A percentile compares a stretch with the other conserved stretches of the same genome.
These are phyloP conservation scores for Prunella himalayana DNA, from an alignment of 2,113 vertebrate genomes.

Conservation along the genomic window DNA sequence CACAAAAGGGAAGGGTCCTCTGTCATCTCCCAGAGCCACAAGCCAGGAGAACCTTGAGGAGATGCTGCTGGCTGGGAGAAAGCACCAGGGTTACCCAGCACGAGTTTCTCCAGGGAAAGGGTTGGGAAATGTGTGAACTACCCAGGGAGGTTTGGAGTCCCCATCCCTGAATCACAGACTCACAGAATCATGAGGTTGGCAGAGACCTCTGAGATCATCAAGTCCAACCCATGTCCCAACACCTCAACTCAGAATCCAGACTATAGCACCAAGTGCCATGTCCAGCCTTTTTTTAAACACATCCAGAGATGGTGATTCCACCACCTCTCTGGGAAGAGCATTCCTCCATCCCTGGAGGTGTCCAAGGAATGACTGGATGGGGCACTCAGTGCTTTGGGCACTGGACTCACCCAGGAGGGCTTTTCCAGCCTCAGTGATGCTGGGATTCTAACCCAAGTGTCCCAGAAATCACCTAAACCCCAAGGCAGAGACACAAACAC, in stretches of 20 bases:
- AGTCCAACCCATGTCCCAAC: too few species aligned
- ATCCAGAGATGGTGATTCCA: too few species aligned
- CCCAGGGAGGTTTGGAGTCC: neutral
- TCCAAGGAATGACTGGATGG: accelerated
- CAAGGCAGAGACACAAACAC: neutral
- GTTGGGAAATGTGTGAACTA: accelerated
- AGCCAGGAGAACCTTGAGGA: neutral
- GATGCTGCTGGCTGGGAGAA: neutral
- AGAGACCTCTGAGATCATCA: too few species aligned
- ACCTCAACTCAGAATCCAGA: too few species aligned
- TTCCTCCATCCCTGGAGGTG: neutral
- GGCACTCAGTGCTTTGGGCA: neutral
- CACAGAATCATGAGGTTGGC: too few species aligned
- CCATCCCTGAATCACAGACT: neutral
- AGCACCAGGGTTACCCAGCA: neutral
- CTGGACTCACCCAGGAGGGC: accelerated
- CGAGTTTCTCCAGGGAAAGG: neutral
- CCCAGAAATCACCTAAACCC: neutral
- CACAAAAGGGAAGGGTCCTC: neutral
- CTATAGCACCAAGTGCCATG: too few species aligned
- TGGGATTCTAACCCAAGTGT: neutral
- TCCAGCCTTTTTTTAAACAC: too few species aligned
- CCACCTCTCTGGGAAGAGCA: too few species aligned
- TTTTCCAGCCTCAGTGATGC: neutral
- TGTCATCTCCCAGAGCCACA: neutral